A percentile compares a stretch with the other conserved stretches of the same genome.
Evolutionary conservation across 2,113 vertebrate species (phyloP).

Genomic region (Platichthys flesus): DNA sequence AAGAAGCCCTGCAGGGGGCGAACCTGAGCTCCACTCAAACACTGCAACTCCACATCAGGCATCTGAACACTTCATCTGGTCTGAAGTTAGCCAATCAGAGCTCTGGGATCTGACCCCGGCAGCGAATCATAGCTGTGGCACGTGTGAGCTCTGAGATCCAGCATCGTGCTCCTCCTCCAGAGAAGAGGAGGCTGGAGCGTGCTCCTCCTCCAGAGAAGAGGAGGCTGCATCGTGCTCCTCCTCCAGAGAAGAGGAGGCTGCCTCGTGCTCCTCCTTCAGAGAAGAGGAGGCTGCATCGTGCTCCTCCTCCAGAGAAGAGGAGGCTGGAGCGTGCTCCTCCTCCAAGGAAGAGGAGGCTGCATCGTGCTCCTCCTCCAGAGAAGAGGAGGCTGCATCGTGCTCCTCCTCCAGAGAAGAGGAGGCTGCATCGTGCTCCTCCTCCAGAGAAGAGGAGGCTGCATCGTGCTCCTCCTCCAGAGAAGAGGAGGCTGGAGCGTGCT

Average conservation of each 20-base stretch:
- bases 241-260: background rate
- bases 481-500: too few species aligned
- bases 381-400: too few species aligned
- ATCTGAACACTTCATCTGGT: background rate
- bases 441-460: too few species aligned
- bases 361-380: too few species aligned
- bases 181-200: slow-evolving; percentile 1
- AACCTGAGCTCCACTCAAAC: background rate
- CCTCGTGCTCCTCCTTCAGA: slow-evolving; percentile 11
- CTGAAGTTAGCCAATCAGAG: slow-evolving; percentile 43
- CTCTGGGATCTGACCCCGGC: slow-evolving; percentile 21
- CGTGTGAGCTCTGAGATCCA: too few species aligned
- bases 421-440: too few species aligned
- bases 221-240: slow-evolving; percentile 16
- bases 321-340: too few species aligned
- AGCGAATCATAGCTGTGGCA: slow-evolving; percentile 19
- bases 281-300: too few species aligned
- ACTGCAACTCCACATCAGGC: background rate
- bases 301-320: too few species aligned
- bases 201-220: background rate
- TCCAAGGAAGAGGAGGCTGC: too few species aligned
- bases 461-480: too few species aligned
- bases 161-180: slow-evolving; percentile 17
- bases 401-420: too few species aligned
- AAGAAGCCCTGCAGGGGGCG: background rate